phyloP scores from a whole-genome alignment of 1,140 invertebrate genomes.

The Papilio dardanus region DNA sequence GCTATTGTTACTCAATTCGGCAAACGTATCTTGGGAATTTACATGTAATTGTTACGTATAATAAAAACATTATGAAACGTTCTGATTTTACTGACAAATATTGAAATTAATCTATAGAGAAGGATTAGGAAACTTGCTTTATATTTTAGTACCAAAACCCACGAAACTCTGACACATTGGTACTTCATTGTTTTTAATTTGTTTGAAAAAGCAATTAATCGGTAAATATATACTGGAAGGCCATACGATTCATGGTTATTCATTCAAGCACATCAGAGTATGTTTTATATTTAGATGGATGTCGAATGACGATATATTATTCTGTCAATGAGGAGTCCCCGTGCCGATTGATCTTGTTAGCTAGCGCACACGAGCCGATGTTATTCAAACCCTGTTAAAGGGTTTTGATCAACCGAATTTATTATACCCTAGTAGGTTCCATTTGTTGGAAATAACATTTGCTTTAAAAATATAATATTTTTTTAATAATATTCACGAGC shows the following conservation, averaged over 20 bases:
- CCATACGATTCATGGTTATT: neutral
- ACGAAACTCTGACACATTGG: too few species aligned
- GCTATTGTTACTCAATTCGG: conserved; percentile 1
- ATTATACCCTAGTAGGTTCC: neutral
- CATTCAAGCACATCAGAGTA: neutral
- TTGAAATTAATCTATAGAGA: neutral
- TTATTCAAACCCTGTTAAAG: neutral
- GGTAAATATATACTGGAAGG: neutral
- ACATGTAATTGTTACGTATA: conserved; percentile 24
- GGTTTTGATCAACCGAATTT: neutral
- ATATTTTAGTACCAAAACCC: too few species aligned
- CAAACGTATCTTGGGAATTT: conserved; percentile 21
- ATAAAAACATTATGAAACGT: neutral
- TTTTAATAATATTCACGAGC: neutral
- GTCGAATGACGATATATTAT: conserved; percentile 17
- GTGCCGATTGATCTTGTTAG: conserved; percentile 53
- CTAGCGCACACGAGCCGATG: conserved; percentile 13
- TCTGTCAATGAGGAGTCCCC: neutral
- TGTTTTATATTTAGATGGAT: conserved; percentile 8
- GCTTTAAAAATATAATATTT: neutral
- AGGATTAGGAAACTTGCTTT: too few species aligned
- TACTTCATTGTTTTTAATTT: neutral
- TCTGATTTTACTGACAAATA: neutral
- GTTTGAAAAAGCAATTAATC: neutral
- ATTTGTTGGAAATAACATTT: neutral